Evolutionary conservation across 2,797 vertebrate genomes (phyloP).

Genomic region (Syncerus caffer): DNA sequence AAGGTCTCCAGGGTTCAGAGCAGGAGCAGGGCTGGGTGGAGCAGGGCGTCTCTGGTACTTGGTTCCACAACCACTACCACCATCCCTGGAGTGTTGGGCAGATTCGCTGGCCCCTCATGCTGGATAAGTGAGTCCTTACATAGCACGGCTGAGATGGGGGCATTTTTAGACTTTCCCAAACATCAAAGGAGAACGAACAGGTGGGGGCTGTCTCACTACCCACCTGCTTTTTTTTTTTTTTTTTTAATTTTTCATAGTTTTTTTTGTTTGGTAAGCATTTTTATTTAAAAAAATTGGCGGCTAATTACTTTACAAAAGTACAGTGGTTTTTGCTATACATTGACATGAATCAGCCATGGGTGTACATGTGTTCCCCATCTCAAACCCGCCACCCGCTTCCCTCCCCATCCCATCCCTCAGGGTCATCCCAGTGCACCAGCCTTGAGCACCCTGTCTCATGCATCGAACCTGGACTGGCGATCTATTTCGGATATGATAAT

Average conservation of each 20-base stretch:
- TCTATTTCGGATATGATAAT: neutral
- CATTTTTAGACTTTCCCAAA: neutral
- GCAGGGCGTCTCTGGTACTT: rapidly evolving
- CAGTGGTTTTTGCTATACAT: neutral
- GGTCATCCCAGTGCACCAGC: neutral
- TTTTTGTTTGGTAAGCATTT: neutral
- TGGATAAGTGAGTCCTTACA: neutral
- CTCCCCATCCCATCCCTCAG: neutral
- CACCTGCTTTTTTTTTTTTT: too few species aligned
- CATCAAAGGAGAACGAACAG: neutral
- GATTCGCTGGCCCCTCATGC: rapidly evolving
- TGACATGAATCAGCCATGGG: neutral
- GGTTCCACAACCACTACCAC: neutral
- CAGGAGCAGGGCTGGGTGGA: neutral
- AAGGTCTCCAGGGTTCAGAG: neutral
- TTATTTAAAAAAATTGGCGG: neutral
- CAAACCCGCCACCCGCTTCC: too few species aligned
- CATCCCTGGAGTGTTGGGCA: neutral
- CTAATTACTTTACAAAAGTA: neutral
- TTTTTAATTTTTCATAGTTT: neutral
- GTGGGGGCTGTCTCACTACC: neutral
- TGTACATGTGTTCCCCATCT: neutral
- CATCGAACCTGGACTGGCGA: neutral
- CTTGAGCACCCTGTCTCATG: neutral
- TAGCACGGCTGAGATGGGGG: neutral